Conservation (phyloP, 2,113 vertebrate species). For the Pogonocichla stellata region DNA sequence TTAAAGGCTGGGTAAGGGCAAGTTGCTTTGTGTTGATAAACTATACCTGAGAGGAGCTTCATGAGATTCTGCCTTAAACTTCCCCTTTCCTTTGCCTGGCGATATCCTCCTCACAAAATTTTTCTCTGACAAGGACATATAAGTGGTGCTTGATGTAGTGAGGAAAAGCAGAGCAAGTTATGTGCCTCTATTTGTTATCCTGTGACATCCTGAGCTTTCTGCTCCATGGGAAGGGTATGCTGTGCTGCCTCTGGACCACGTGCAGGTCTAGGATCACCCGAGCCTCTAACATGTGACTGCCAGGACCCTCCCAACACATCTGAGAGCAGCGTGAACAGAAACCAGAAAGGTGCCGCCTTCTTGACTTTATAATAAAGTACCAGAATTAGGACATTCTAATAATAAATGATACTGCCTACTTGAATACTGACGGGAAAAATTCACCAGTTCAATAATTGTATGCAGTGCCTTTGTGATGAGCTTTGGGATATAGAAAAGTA, state of each 20-base stretch:
- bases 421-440: not conserved
- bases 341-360: rapidly evolving
- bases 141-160: not conserved
- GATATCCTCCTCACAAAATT: not conserved
- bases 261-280: rapidly evolving
- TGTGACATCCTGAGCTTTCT: not conserved
- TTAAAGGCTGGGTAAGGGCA: not conserved
- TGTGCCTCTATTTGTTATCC: not conserved
- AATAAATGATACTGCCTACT: not conserved
- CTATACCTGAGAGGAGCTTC: not conserved
- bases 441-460: not conserved
- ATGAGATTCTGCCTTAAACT: not conserved
- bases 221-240: rapidly evolving
- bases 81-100: not conserved
- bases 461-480: not conserved
- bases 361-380: not conserved
- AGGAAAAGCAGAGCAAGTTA: not conserved
- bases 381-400: not conserved
- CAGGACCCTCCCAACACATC: not conserved
- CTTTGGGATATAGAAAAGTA: not conserved
- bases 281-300: not conserved
- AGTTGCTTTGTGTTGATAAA: not conserved
- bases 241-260: not conserved
- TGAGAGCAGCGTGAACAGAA: not conserved
- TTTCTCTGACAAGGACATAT: not conserved